Base-by-base conservation (phyloP, 2,797 vertebrate species). In the Gymnoscopelus microlampas region DNA sequence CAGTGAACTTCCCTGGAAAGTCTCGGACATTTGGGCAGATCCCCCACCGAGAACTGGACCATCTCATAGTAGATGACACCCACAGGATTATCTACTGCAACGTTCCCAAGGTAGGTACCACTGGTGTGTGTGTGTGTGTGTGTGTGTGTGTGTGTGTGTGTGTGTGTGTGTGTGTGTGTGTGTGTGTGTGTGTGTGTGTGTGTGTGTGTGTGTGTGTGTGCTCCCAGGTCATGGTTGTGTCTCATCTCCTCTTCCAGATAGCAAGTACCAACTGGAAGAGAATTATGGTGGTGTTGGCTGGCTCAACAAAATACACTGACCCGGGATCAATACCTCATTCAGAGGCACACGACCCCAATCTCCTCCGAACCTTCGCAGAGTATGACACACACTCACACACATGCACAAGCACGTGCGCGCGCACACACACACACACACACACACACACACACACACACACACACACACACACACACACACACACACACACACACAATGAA, bases 21-120 rank as follows among this genome's bases (percentile, higher is more conserved):
- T 93, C 90, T 47, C 93, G 94, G 51, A 86, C 93, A 0, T 96
- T 98, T 60, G 95, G 97, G 1, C 95, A 97, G 86, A 98, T 99
- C 68, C 96, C 96, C 1, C 95, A 93, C 84, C 92, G 93, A 0
- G 95, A 97, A 66, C 89, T 98, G 76, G 94, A 96, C 81, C 96
- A 98, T 84, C 90, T 99, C 53, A 97, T 98, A 0, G 97, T 98
- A 76, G 96, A 98, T 0, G 95, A 98, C 86, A 95, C 90, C 0
- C 96, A 98, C 0, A 95, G 95, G 9, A 79, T 96, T 73, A 98
- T 99, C 89, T 99, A 99, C 91, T 98, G 97, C 89, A 98, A 96
- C 0, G 96, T 98, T 73, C 97, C 97, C 73, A 99, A 99, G 91
- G 91, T 92, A 87, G 15, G 32, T 44, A 44, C 26, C 26, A 26